Base-by-base conservation (phyloP, 2,113 vertebrate species). In the Sigmodon hispidus region DNA sequence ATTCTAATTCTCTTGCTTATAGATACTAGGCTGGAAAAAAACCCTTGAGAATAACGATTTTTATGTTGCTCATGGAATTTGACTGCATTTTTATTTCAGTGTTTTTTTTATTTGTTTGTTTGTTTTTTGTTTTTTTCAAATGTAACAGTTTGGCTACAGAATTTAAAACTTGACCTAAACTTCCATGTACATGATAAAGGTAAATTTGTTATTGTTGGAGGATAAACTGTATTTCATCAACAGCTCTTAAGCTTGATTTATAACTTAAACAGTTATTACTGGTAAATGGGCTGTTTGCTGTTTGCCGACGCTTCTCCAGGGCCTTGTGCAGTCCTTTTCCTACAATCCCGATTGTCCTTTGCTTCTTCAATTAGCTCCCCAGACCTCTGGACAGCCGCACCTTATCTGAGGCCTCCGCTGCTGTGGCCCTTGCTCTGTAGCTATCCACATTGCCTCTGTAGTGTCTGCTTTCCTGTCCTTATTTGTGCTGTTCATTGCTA, bases 41-140 rank as follows among this genome's bases (percentile, higher is more conserved):
- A 59, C 8, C 52, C 13, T 67, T 15, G 52, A 77, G 87, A 93
- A 31, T 19, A 93, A n/a, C 19, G 91, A 12, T 31, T 90, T 89
- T 94, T 75, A 48, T 79, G 26, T 87, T 86, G 73, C 36, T 80
- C 15, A 24, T 86, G 29, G 40, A 88, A 73, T 89, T 75, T 89
- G 24, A 26, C 7, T 63, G 26, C 36, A 87, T 90, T 86, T 72
- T 95, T 5, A 34, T 75, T 91, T 63, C 17, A 36, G 55, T 34
- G n/a, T 45, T 57, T 89, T n/a, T n/a, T n/a, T n/a, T n/a, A n/a
- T n/a, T n/a, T n/a, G n/a, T n/a, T n/a, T n/a, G n/a, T n/a, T n/a
- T n/a, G n/a, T n/a, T n/a, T n/a, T n/a, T n/a, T n/a, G n/a, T n/a
- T n/a, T n/a, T n/a, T n/a, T 89, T 43, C 55, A 75, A 43, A 61